phyloP scores from a whole-genome alignment of 2,797 vertebrate genomes.

The Betta splendens region DNA sequence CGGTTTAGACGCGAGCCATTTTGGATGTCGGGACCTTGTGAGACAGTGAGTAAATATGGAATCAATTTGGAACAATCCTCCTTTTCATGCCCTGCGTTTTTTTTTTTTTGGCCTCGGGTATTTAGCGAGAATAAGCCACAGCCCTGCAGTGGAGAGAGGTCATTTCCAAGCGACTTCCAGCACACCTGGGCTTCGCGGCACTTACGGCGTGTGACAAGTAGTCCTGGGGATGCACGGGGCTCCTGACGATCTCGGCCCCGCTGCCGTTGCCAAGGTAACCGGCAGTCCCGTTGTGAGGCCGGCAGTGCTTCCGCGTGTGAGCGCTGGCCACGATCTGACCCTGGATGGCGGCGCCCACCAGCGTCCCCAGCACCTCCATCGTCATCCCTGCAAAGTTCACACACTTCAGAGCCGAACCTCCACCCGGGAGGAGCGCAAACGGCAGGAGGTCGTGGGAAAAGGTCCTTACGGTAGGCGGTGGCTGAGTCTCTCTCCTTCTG shows the following conservation, averaged over 20 bases:
- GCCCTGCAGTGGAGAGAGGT: slow-evolving; percentile 27
- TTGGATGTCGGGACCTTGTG: slow-evolving; percentile 38
- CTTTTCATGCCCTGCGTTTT: slow-evolving; percentile 43
- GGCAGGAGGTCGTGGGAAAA: not conserved
- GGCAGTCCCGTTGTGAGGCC: slow-evolving; percentile 70
- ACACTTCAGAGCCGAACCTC: slow-evolving; percentile 1
- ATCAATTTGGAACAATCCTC: slow-evolving; percentile 48
- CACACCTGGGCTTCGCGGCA: slow-evolving; percentile 65
- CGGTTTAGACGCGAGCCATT: slow-evolving; percentile 41
- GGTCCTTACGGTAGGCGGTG: slow-evolving; percentile 91
- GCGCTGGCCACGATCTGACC: slow-evolving; percentile 93
- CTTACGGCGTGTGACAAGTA: slow-evolving; percentile 86
- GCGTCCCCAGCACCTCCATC: slow-evolving; percentile 91
- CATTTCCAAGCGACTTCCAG: slow-evolving; percentile 55
- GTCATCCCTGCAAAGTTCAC: slow-evolving; percentile 87
- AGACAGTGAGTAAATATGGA: slow-evolving; percentile 49
- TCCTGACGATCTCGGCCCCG: slow-evolving; percentile 70
- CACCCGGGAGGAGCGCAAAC: slow-evolving; percentile 5
- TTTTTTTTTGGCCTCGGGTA: slow-evolving; percentile 13
- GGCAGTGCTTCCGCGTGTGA: slow-evolving; percentile 86
- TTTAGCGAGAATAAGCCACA: slow-evolving; percentile 26
- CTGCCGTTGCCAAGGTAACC: slow-evolving; percentile 77
- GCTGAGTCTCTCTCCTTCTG: slow-evolving; percentile 94
- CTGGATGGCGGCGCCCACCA: slow-evolving; percentile 91
- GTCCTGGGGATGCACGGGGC: slow-evolving; percentile 73